Evolutionary conservation across 2,888 invertebrate genomes (phyloP), one percentile per base, ranked within the genome.

Genomic region (Mythimna impura): DNA sequence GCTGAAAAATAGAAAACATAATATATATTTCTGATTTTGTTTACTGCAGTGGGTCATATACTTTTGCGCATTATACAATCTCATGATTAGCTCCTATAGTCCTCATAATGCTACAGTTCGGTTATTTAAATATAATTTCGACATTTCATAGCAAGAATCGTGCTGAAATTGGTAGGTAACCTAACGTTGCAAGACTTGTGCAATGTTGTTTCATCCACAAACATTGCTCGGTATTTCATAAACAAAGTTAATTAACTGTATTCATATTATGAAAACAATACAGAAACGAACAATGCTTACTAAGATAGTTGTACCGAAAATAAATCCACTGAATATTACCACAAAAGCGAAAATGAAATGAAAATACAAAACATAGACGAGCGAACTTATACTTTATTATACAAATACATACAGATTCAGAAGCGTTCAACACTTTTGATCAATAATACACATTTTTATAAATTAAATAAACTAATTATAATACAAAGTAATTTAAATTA

Each of bases 371-470:
- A 40, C 3, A 30, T 14, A 43, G 77, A 85, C 78, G 81, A 88
- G 81, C 84, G 74, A 91, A 89, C 90, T 88, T 88, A 85, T 82
- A 88, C 87, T 91, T 91, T 93, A 90, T 84, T 90, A 87, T 75
- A 78, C 40, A 82, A 83, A 84, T 73, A 77, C 62, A 82, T 81
- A 83, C 73, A 84, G 66, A 82, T 80, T 78, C 79, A 81, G 64
- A 82, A 79, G 65, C 66, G 66, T 63, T 72, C 52, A 57, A 76
- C 75, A 84, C 72, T 76, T 83, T 83, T 81, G 68, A 81, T 79
- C 60, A 76, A 66, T 52, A 72, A 71, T 74, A 76, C 62, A 81
- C 62, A 73, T 60, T 60, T 66, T 66, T 61, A 69, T 73, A 61
- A 71, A 69, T 65, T 62, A 57, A 74, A 76, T 79, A 80, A 69